Conservation (phyloP, 2,797 vertebrate species). For the Rhinophrynus dorsalis region DNA sequence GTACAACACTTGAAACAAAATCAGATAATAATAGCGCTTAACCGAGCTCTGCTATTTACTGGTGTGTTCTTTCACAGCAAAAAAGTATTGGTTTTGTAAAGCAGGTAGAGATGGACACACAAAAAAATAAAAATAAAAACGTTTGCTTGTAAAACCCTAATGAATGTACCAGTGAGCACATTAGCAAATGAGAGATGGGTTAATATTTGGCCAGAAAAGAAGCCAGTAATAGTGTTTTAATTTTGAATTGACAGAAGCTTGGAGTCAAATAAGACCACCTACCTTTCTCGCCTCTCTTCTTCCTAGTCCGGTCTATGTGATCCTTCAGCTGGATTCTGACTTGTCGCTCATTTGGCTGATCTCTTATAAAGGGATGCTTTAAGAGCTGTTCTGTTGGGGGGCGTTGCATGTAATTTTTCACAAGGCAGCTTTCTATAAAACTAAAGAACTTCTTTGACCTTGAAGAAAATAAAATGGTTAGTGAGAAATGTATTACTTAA, state of each 20-base stretch:
- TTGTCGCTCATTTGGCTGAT: constrained; percentile 97
- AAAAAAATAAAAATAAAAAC: too few relatives aligned
- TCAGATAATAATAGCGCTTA: neutral
- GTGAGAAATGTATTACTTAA: neutral
- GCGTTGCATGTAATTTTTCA: constrained; percentile 96
- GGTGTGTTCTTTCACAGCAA: neutral
- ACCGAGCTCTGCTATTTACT: neutral
- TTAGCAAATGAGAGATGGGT: too few relatives aligned
- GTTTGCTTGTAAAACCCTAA: too few relatives aligned
- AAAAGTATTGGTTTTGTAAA: neutral
- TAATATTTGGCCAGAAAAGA: too few relatives aligned
- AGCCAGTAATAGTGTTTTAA: too few relatives aligned
- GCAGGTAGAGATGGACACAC: too few relatives aligned
- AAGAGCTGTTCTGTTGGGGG: constrained; percentile 95
- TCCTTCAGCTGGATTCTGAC: constrained; percentile 98
- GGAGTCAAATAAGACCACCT: constrained; percentile 42
- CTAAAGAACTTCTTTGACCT: constrained; percentile 99
- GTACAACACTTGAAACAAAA: neutral
- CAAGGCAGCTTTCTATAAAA: constrained; percentile 96
- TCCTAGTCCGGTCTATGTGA: constrained; percentile 97
- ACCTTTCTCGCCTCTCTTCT: constrained; percentile 99
- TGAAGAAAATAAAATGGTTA: constrained; percentile 20
- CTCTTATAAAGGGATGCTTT: constrained; percentile 96
- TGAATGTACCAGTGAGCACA: too few relatives aligned
- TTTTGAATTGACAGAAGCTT: too few relatives aligned